Base-by-base conservation (phyloP, 1,140 invertebrate genomes). In the Eubasilissa regina region DNA sequence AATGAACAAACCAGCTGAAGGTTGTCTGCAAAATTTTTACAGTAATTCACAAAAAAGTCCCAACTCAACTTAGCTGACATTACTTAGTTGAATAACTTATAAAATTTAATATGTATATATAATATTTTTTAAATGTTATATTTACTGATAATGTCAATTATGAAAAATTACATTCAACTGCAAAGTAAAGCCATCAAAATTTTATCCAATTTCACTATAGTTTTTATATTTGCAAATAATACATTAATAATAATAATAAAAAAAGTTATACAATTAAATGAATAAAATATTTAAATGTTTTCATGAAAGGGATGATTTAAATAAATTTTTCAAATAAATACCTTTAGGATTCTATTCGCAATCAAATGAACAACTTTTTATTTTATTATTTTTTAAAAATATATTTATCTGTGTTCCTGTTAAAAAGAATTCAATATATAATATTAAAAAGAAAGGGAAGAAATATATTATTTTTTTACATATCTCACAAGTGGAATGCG, bases 1-100 rank as follows among this genome's bases (percentile, higher is more conserved):
- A 35, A 35, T 64, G 12, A 72, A 83, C 81, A 15, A 83, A 83
- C 81, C 81, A 80, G 77, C 79, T 83, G 81, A 66, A 83, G 74
- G 70, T 83, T 83, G 64, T 83, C 81, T 55, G 79, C 81, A 72
- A 83, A 83, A 58, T 56, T 83, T 81, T 83, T 83, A 77, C 81
- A 83, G 68, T 83, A 83, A 17, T 75, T 43, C 76, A 83, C 72
- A 80, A 83, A 83, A 76, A 78, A 74, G 51, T 83, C 81, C 81
- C 81, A 83, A 77, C 76, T 83, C 72, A 64, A 76, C 70, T 83
- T 83, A 48, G 81, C 81, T 64, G 81, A 78, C 81, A 83, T 83
- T 80, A 45, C 58, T 78, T 68, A 21, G 9, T 43, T 13, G 35
- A 66, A 66, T 3, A n/a, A 66, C 11, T 43, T 17, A 43, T 43